phyloP scores from a whole-genome alignment of 92 coral and sea anemone species.

The Porites evermanni region DNA sequence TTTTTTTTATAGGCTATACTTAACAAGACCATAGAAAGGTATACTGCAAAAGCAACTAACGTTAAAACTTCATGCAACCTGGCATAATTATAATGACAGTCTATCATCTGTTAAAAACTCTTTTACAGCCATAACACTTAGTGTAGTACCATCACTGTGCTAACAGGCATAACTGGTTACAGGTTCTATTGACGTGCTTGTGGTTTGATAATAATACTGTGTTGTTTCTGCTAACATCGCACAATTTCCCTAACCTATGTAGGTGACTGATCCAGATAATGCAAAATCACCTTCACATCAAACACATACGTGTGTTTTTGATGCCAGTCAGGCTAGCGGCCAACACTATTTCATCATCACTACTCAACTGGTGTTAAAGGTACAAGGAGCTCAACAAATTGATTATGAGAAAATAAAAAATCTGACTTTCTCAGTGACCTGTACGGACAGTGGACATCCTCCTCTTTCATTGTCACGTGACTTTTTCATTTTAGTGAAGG shows the following conservation, averaged over 20 bases:
- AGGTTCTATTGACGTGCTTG: no score
- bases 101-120: no score
- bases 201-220: no score
- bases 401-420: conserved; percentile 68
- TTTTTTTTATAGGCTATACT: no score
- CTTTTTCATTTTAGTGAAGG: conserved; percentile 71
- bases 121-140: no score
- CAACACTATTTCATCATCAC: conserved; percentile 67
- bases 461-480: conserved; percentile 49
- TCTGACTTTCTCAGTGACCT: conserved; percentile 69
- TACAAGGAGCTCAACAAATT: conserved; percentile 63
- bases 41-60: no score
- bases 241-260: not conserved
- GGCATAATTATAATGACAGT: no score
- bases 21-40: no score
- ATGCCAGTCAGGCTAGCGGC: conserved; percentile 59
- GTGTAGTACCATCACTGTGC: no score
- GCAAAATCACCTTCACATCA: conserved; percentile 64
- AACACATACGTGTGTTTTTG: conserved; percentile 73
- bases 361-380: conserved; percentile 64
- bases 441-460: conserved; percentile 87
- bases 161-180: no score
- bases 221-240: no score
- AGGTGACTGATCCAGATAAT: conserved; percentile 97
- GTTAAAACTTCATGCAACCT: no score